phyloP scores from a whole-genome alignment of 2,113 vertebrate species.

The Rhizomys pruinosus region DNA sequence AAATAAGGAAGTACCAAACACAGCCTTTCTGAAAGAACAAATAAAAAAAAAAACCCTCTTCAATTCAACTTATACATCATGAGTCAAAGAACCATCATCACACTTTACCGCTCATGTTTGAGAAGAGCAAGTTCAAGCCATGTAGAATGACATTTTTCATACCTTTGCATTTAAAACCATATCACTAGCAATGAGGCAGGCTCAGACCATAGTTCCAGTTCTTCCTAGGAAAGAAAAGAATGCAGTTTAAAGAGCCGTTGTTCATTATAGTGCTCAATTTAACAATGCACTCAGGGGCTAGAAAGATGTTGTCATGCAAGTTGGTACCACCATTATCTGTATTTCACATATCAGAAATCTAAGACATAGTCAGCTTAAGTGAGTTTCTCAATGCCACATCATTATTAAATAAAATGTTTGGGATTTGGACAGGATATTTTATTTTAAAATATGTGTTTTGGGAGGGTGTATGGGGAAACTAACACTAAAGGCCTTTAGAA shows the following conservation, averaged over 20 bases:
- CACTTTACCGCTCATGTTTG: neutral
- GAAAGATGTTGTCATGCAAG: no score
- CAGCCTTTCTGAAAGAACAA: neutral
- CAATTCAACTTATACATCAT: neutral
- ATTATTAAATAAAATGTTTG: no score
- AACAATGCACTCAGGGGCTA: neutral
- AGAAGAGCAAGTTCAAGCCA: neutral
- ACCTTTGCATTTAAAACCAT: conserved; percentile 95
- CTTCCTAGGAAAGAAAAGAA: conserved; percentile 87
- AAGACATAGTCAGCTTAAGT: no score
- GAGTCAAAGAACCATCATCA: neutral
- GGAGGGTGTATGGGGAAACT: no score
- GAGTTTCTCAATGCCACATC: no score
- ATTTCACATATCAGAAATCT: no score
- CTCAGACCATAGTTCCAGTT: conserved; percentile 95
- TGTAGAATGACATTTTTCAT: conserved; percentile 30
- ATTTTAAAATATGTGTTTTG: no score
- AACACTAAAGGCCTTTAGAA: no score
- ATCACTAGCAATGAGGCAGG: conserved; percentile 93
- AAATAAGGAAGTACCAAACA: neutral
- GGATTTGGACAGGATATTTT: no score
- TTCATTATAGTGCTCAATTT: neutral
- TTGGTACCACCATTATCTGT: no score
- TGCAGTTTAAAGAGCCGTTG: neutral
- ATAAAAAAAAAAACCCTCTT: neutral